These are phyloP conservation scores for Brachypodius melanocephalos DNA, from an alignment of 2,113 vertebrate species.

Conservation along the genomic window DNA sequence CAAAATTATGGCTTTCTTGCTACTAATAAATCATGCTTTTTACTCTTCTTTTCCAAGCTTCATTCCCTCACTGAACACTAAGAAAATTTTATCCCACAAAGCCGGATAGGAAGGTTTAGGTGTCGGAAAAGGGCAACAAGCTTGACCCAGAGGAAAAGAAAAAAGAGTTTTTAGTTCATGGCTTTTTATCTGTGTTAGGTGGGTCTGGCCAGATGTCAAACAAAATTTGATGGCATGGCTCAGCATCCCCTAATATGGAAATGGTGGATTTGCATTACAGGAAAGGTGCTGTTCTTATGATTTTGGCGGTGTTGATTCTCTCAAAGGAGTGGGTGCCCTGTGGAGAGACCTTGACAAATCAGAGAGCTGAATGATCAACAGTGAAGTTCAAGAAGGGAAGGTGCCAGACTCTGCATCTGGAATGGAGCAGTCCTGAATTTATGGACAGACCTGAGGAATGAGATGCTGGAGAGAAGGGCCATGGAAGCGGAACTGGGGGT, in stretches of 20 bases:
- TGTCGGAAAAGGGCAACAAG: neutral
- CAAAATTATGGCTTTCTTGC: neutral
- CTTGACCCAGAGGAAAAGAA: neutral
- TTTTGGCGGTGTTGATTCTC: neutral
- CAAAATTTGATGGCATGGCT: neutral
- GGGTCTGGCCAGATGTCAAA: neutral
- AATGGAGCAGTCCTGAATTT: too few relatives aligned
- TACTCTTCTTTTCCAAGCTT: neutral
- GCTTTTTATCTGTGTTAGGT: neutral
- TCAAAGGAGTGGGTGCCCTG: neutral
- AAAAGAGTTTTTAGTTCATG: neutral
- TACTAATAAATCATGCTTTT: neutral
- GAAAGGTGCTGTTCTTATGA: neutral
- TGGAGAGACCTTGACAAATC: neutral
- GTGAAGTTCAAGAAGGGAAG: neutral
- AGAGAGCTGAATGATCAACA: neutral
- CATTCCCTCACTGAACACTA: neutral
- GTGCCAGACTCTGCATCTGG: neutral
- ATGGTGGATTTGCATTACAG: neutral
- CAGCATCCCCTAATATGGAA: neutral
- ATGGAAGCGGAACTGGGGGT: neutral
- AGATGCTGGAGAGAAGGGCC: neutral
- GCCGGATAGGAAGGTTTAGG: neutral
- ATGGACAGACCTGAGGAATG: neutral
- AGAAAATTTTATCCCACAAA: neutral